Conservation (phyloP, 2,113 vertebrate genomes). For the Cinclus mexicanus region DNA sequence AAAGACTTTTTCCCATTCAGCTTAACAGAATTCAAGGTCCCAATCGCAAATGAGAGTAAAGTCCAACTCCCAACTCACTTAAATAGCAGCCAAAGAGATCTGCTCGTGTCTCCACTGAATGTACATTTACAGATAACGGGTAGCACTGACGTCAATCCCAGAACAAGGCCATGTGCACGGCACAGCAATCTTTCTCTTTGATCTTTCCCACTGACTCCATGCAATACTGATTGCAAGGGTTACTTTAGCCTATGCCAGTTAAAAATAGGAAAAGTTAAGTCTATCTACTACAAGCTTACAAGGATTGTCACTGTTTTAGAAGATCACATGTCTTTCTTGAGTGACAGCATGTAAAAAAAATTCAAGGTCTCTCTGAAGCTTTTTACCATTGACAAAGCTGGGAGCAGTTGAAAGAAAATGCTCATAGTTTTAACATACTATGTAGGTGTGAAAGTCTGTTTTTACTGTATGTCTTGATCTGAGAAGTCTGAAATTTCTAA, state of each 20-base stretch:
- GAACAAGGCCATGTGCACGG: not conserved
- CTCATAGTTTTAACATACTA: not conserved
- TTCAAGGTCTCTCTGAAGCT: not conserved
- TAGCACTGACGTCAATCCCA: not conserved
- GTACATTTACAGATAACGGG: not conserved
- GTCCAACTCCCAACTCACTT: not conserved
- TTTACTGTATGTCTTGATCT: not conserved
- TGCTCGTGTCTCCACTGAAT: rapidly evolving
- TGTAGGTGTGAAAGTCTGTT: not conserved
- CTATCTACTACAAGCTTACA: not conserved
- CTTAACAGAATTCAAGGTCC: not conserved
- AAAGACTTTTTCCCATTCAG: not conserved
- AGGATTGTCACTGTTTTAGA: not conserved
- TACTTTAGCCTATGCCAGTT: not conserved
- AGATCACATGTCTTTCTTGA: not conserved
- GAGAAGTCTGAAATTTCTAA: not conserved
- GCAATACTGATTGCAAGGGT: not conserved
- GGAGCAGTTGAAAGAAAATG: not conserved
- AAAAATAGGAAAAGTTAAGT: not conserved
- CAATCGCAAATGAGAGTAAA: not conserved
- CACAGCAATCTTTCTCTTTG: not conserved
- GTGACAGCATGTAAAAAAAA: not conserved
- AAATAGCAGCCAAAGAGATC: not conserved
- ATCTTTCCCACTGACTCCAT: not conserved
- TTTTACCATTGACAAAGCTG: not conserved